Evolutionary conservation across 1,140 invertebrate species (phyloP).

Genomic region (Meloidogyne exigua): DNA sequence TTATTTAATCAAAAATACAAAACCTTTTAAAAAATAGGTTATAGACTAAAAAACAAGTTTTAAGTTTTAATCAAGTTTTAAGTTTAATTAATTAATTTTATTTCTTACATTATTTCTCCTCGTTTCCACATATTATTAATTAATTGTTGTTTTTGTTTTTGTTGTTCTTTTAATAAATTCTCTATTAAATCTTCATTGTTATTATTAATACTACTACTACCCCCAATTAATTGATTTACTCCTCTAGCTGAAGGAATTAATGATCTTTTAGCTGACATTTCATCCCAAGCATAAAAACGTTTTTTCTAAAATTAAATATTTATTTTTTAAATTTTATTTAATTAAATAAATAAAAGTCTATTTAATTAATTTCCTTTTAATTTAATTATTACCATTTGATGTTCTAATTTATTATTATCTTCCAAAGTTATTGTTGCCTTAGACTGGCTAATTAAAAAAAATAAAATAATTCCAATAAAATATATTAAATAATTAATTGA

Average conservation of each 20-base stretch:
- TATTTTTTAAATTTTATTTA: background rate
- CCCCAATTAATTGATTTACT: background rate
- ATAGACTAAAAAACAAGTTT: too few species aligned
- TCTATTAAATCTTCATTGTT: background rate
- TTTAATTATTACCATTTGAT: background rate
- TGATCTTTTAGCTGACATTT: conserved; percentile 25
- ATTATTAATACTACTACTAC: background rate
- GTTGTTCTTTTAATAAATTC: background rate
- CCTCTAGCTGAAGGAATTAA: conserved; percentile 16
- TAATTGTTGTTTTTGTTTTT: background rate
- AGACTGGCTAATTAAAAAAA: background rate
- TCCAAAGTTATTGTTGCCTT: background rate
- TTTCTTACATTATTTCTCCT: background rate
- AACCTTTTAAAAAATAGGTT: too few species aligned
- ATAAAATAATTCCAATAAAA: conserved; percentile 3
- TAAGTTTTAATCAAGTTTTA: too few species aligned
- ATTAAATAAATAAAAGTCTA: too few species aligned
- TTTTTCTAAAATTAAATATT: conserved; percentile 3
- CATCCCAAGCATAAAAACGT: conserved; percentile 28
- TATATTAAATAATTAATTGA: background rate
- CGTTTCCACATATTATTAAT: background rate
- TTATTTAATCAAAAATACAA: too few species aligned
- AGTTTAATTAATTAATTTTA: background rate
- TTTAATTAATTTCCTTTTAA: background rate
- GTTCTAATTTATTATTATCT: background rate